Base-by-base conservation (phyloP, 2,797 vertebrate species). In the Cheirogaleus major region DNA sequence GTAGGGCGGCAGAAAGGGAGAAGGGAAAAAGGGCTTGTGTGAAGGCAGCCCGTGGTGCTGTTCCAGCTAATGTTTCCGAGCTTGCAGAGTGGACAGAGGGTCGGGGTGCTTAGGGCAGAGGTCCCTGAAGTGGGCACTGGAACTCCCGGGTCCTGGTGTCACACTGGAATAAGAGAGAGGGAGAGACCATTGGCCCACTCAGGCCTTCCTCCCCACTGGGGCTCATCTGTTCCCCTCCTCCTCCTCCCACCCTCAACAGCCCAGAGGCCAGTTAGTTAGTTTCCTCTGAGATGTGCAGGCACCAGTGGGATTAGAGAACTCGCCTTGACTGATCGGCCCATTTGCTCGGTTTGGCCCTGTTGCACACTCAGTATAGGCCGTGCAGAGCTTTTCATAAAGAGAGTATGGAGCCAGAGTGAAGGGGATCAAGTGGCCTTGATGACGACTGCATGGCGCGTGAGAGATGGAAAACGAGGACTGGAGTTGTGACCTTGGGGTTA, bases 1-100 rank as follows among this genome's bases (percentile, higher is more conserved):
- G 87, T 86, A 13, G 75, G n/a, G 30, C 48, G 45, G 23, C 48
- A 30, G 70, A 61, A 35, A 48, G 69, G 30, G 88, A 55, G 92
- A 94, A 90, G 79, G 52, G 81, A 75, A 81, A 93, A 87, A 38
- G 78, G 45, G 91, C 79, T 96, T 98, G 80, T 95, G 92, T 76
- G 0, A 61, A 38, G 84, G 85, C 95, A 86, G 92, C 97, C 79
- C 52, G 89, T 80, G 9, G 73, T 59, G 7, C 61, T 15, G 52
- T 41, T n/a, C 10, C 3, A 15, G 73, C 85, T 35, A 25, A 4
- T 30, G 78, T 59, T 65, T 52, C 61, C 3, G 35, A 85, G 57
- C 61, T 43, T 50, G n/a, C 32, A 17, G 75, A 59, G 22, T 73
- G 30, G 82, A 75, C 1, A 25, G 80, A 83, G 85, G 84, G 73